A percentile compares a stretch with the other conserved stretches of the same genome.
phyloP scores from a whole-genome alignment of 1,140 invertebrate genomes.

The Drosophila lacteicornis region DNA sequence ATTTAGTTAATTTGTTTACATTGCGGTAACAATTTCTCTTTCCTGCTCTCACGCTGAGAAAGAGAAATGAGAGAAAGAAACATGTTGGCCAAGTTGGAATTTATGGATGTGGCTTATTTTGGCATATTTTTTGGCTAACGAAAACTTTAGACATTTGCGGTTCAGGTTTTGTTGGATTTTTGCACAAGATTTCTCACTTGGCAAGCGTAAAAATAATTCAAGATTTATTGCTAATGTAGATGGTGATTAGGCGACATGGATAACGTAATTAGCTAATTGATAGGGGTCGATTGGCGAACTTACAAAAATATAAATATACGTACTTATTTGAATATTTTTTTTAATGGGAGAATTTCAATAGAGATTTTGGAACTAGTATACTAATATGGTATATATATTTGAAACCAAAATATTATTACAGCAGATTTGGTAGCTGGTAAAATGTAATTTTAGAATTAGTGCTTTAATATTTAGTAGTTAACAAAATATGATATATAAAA shows the following conservation, averaged over 20 bases:
- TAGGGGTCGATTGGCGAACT: background rate
- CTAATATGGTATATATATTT: too few species aligned
- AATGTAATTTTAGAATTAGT: too few species aligned
- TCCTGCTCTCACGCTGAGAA: background rate
- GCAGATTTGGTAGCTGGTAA: too few species aligned
- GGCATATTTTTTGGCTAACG: slow-evolving; percentile 69
- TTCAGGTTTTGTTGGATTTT: slow-evolving; percentile 37
- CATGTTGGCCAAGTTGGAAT: slow-evolving; percentile 60
- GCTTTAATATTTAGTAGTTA: too few species aligned
- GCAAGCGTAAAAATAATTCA: slow-evolving; percentile 52
- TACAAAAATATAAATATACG: too few species aligned
- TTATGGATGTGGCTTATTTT: slow-evolving; percentile 69
- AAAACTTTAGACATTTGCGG: slow-evolving; percentile 70
- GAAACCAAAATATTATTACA: too few species aligned
- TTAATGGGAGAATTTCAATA: too few species aligned
- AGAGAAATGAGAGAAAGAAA: slow-evolving; percentile 20
- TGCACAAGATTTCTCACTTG: slow-evolving; percentile 33
- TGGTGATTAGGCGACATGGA: slow-evolving; percentile 16
- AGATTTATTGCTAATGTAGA: slow-evolving; percentile 45
- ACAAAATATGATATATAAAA: too few species aligned
- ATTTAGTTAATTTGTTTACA: slow-evolving; percentile 79
- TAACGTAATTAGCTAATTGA: slow-evolving; percentile 59
- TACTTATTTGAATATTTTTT: too few species aligned
- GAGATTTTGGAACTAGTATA: too few species aligned
- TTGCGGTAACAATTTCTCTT: slow-evolving; percentile 48